Percentiles rank a stretch among this genome's conserved stretches.
Evolutionary conservation across 2,888 invertebrate genomes (phyloP).

Genomic region (Mythimna loreyi): DNA sequence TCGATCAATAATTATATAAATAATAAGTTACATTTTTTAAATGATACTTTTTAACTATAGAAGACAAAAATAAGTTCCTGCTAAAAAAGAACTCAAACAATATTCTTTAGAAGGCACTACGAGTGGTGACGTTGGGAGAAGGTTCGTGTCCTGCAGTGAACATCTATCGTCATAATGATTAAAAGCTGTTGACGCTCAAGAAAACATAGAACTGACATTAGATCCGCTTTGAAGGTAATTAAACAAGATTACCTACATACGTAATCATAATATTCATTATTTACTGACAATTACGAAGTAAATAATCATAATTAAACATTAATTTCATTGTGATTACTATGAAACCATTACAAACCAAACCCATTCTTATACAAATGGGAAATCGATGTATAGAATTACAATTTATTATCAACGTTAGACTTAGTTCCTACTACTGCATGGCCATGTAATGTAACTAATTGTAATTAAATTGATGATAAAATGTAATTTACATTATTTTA

Average conservation of each 20-base stretch:
- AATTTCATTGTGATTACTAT: conserved; percentile 22
- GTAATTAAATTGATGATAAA: conserved; percentile 21
- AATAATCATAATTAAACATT: conserved; percentile 25
- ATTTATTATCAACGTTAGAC: conserved; percentile 14
- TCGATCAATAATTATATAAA: too few species aligned
- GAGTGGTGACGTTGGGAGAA: neutral
- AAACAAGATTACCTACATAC: conserved; percentile 2
- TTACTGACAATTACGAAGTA: conserved; percentile 17
- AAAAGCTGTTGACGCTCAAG: neutral
- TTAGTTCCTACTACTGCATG: neutral
- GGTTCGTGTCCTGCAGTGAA: neutral
- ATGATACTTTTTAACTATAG: too few species aligned
- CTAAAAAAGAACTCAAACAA: too few species aligned
- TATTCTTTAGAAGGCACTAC: too few species aligned
- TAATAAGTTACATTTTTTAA: too few species aligned
- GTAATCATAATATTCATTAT: conserved; percentile 5
- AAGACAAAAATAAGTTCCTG: too few species aligned
- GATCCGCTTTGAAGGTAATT: conserved; percentile 2
- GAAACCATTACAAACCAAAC: conserved; percentile 15
- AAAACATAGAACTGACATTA: neutral
- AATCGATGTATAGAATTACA: conserved; percentile 32
- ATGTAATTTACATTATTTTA: neutral
- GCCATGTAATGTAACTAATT: conserved; percentile 12
- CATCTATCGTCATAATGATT: neutral
- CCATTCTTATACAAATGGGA: conserved; percentile 28